Evolutionary conservation across 2,113 vertebrate genomes (phyloP), one percentile per base, ranked within the genome.

Genomic region (Xiphophorus couchianus): DNA sequence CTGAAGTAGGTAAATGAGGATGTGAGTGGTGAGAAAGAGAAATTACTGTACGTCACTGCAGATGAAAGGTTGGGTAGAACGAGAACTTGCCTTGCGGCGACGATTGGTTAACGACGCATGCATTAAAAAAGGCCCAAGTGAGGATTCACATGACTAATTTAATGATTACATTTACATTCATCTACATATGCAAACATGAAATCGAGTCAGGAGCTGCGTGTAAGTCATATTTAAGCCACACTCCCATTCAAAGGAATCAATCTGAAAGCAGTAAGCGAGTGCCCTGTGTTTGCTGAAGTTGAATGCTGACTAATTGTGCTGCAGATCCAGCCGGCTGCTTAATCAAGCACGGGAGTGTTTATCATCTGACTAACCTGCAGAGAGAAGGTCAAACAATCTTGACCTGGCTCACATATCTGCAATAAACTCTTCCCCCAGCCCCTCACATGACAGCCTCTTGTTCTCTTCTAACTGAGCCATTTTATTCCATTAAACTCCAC

Each of bases 31-130:
- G 81, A 86, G 90, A 84, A 86, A 85, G 87, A 88, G 74, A 84
- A 92, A 90, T 92, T 85, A 88, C 90, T 82, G 85, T 82, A 86
- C 86, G 88, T 90, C 85, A 92, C 76, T 82, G 81, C 54, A 66
- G 77, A 76, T 83, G 77, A 89, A 86, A 81, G 80, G 83, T 78
- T n/a, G 5, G 19, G 80, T n/a, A 78, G 83, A 82, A 83, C 44
- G 80, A 86, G 74, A 17, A 69, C 22, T 54, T 78, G 88, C 86
- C 90, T 87, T 22, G 19, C 81, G 84, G 88, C 80, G 83, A 82
- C 35, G 88, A 68, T 87, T 87, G 87, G 89, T 85, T 91, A 93
- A 90, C 69, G 84, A 90, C 82, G 84, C 85, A 78, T 83, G 75
- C 81, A 81, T 80, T 79, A 63, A 82, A 58, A 82, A 37, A 37